Evolutionary conservation across 1,140 invertebrate genomes (phyloP).

Genomic region (Saccostrea cuccullata): DNA sequence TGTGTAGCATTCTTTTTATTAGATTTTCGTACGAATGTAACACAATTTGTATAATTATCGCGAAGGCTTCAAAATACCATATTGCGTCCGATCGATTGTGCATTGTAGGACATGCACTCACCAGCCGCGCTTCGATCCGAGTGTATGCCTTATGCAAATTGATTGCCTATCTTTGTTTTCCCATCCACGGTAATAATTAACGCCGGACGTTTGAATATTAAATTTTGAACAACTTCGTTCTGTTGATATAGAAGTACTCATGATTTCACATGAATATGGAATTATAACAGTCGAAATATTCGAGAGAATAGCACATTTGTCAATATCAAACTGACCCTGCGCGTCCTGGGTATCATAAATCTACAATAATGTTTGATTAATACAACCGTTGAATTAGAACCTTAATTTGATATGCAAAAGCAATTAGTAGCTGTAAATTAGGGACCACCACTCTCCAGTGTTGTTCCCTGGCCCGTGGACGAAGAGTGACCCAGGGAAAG

Average conservation of each 20-base stretch:
- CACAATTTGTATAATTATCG: slow-evolving; percentile 26
- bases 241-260: slow-evolving; percentile 36
- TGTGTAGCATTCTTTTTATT: slow-evolving; percentile 6
- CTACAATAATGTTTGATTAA: slow-evolving; percentile 38
- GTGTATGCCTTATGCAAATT: slow-evolving; percentile 20
- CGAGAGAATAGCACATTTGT: slow-evolving; percentile 24
- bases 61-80: slow-evolving; percentile 23
- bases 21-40: slow-evolving; percentile 34
- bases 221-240: slow-evolving; percentile 24
- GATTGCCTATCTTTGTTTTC: slow-evolving; percentile 10
- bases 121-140: neutral
- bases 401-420: slow-evolving; percentile 38
- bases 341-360: slow-evolving; percentile 29
- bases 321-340: slow-evolving; percentile 16
- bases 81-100: slow-evolving; percentile 8
- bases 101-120: neutral
- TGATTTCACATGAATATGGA: slow-evolving; percentile 16
- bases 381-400: slow-evolving; percentile 25
- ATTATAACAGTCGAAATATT: slow-evolving; percentile 26
- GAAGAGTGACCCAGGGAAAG: neutral
- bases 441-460: slow-evolving; percentile 1
- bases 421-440: slow-evolving; percentile 36
- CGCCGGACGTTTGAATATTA: slow-evolving; percentile 31
- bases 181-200: slow-evolving; percentile 4
- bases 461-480: slow-evolving; percentile 19